Base-by-base conservation (phyloP, 35 echinoderm and acorn worm species). In the Apostichopus japonicus region DNA sequence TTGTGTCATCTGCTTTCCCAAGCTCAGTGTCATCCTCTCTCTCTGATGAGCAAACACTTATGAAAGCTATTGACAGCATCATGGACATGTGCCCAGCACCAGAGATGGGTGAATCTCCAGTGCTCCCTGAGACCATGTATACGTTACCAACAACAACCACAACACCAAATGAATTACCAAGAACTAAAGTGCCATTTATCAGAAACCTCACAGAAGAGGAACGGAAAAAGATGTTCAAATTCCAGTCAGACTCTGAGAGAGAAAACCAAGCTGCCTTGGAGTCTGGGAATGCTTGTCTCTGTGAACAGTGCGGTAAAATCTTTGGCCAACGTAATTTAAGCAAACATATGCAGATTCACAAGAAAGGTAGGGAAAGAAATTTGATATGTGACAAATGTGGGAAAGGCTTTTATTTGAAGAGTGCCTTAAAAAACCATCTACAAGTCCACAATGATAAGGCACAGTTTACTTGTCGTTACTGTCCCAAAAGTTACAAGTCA, bases 181-280 rank as follows among this genome's bases (percentile, higher is more conserved):
- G 17, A 23, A 75, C 71, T 21, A 75, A 23, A 75, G 71, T 75
- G 71, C 71, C 71, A 19, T 84, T 84, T 11, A 89, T 89, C 57
- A 6, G 86, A 72, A 44, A 59, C 44, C 67, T 89, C 17, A 75
- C 59, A 10, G 86, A 89, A 75, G 86, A 89, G 63, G 86, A 89
- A 16, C 56, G 86, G 62, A 67, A 75, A 53, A 72, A 10, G 16
- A 89, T 89, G 86, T 89, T 89, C 62, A 67, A 44, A 22, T 89
- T 75, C 59, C 5, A 89, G 2, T 72, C 59, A 53, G 86, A 89
- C 19, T 15, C 23, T 7, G 8, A 65, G 10, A 21, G 72, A 25
- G 13, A 75, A 63, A 89, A 89, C 23, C 24, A 65, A 14, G 25
- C 15, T 27, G 44, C 16, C 1, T 33, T 89, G 23, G 86, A 25